Evolutionary conservation across 23 tunicate species (phyloP), one percentile per base, ranked within the genome.

Genomic region (Aplidium turbinatum): DNA sequence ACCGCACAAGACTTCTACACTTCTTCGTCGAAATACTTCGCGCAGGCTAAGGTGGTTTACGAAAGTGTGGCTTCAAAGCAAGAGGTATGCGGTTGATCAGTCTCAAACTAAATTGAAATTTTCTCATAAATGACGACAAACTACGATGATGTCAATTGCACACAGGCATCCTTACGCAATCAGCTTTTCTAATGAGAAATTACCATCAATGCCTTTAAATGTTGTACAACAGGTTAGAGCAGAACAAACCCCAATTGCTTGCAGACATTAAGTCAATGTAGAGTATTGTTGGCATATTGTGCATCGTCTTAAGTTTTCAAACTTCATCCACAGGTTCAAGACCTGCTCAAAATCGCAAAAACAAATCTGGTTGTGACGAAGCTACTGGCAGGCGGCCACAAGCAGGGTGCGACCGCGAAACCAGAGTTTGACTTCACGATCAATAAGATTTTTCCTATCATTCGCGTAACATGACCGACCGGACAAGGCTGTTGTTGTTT

Each of bases 301-400:
- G n/a, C n/a, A n/a, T n/a, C n/a, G n/a, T n/a, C n/a, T n/a, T n/a
- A n/a, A n/a, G n/a, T n/a, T n/a, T n/a, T n/a, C n/a, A n/a, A n/a
- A n/a, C n/a, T n/a, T n/a, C n/a, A n/a, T n/a, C n/a, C n/a, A n/a
- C n/a, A 90, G 97, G 47, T 53, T 0, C 67, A 81, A 62, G 63
- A 78, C 20, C 48, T 90, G 36, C 36, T 77, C 31, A 68, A 54
- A 24, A 85, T 90, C 26, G 97, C 97, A 19, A 90, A 90, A 64
- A 90, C 97, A 3, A 90, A 90, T 63, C 75, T 90, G 30, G 81
- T 90, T 16, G 87, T 90, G 40, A 83, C 83, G 23, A 90, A 90
- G 77, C 48, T 90, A 38, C 79, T 90, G 22, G 89, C 97, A 9
- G 85, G 82, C 2, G 89, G 89, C 23, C 89, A 90, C 78, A 90